These are phyloP conservation scores for Lycia hirtaria DNA, from an alignment of 2,888 invertebrate species.

Conservation along the genomic window DNA sequence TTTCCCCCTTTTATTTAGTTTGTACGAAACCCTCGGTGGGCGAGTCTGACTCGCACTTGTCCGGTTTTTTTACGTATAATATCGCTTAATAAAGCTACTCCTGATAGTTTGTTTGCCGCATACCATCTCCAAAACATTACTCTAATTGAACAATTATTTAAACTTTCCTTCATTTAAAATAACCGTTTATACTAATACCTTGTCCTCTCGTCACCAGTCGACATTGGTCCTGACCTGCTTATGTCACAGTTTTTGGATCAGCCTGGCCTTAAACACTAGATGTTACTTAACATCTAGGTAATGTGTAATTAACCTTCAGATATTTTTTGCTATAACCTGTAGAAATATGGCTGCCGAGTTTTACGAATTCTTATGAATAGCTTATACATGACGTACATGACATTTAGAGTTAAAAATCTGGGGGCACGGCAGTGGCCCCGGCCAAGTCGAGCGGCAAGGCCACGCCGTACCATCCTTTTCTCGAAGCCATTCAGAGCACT, in stretches of 20 bases:
- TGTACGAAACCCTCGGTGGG: too few relatives aligned
- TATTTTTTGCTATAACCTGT: conserved; percentile 7
- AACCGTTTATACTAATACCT: background rate
- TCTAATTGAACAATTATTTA: background rate
- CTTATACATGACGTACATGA: too few relatives aligned
- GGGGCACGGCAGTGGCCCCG: too few relatives aligned
- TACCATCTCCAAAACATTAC: background rate
- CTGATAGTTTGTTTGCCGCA: too few relatives aligned
- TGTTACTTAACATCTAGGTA: conserved; percentile 16
- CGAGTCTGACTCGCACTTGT: too few relatives aligned
- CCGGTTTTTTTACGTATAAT: too few relatives aligned
- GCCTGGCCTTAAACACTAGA: conserved; percentile 21
- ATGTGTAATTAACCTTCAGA: conserved; percentile 16
- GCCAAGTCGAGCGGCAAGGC: too few relatives aligned
- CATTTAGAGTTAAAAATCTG: too few relatives aligned
- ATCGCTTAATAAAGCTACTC: too few relatives aligned
- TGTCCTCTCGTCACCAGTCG: conserved; percentile 1
- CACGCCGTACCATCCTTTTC: too few relatives aligned
- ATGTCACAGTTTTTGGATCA: conserved; percentile 20
- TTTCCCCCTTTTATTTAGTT: too few relatives aligned
- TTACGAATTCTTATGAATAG: background rate
- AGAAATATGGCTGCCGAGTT: background rate
- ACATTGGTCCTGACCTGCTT: conserved; percentile 24
- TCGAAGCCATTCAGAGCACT: too few relatives aligned
- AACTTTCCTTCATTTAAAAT: background rate